Conservation (phyloP, 1,140 invertebrate species). For the Trichonephila clavata region DNA sequence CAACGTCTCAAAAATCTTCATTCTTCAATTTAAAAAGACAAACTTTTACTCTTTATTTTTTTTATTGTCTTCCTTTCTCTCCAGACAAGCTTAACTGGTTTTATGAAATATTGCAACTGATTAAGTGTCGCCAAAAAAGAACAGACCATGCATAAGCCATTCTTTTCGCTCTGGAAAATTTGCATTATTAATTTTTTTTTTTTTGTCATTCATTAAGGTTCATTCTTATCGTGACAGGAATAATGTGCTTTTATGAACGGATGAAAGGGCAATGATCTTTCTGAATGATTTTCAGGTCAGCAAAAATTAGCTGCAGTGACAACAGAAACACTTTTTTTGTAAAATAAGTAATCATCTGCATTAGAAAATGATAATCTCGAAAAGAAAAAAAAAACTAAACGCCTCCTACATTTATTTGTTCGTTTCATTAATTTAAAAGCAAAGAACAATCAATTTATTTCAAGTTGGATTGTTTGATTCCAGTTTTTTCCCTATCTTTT, state of each 20-base stretch:
- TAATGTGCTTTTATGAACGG: not conserved
- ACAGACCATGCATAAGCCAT: not conserved
- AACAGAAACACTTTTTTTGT: not conserved
- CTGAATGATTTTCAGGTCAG: not conserved
- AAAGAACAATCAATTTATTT: too few relatives aligned
- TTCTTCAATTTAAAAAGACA: too few relatives aligned
- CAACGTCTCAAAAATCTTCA: too few relatives aligned
- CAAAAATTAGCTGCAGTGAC: not conserved
- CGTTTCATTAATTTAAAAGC: too few relatives aligned
- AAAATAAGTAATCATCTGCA: not conserved
- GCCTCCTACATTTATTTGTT: too few relatives aligned
- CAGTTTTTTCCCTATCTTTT: too few relatives aligned
- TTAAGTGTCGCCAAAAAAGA: not conserved
- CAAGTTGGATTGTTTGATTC: too few relatives aligned
- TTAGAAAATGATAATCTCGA: not conserved
- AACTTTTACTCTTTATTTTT: not conserved
- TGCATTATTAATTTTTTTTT: not conserved
- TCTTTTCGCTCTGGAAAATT: not conserved
- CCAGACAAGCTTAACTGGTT: not conserved
- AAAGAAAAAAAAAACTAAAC: too few relatives aligned
- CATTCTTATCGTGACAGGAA: not conserved
- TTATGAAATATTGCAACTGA: not conserved
- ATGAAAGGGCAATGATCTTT: not conserved
- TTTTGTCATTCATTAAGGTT: not conserved
- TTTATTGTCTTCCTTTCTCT: not conserved